Evolutionary conservation across 1,140 invertebrate genomes (phyloP).

Genomic region (Hesperophylax magnus): DNA sequence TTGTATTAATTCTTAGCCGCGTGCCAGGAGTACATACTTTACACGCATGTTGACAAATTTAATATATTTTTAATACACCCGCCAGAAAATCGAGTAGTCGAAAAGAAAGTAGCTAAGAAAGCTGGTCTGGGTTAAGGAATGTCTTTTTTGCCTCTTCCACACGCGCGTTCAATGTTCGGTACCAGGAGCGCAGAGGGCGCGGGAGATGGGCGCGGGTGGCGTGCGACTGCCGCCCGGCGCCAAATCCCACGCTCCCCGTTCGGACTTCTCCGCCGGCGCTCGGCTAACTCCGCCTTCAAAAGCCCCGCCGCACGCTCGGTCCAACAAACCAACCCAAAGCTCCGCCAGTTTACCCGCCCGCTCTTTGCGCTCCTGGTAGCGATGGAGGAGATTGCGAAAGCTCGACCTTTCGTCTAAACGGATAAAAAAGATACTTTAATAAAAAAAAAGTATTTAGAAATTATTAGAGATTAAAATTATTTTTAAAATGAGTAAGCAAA

Average conservation of each 20-base stretch:
- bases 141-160: slow-evolving; percentile 12
- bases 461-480: too few species aligned
- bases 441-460: too few species aligned
- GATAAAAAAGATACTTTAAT: too few species aligned
- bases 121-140: background rate
- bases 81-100: too few species aligned
- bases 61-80: too few species aligned
- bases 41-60: too few species aligned
- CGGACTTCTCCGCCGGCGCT: slow-evolving; percentile 36
- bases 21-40: too few species aligned
- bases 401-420: background rate
- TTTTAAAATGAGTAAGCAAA: too few species aligned
- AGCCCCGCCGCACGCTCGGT: slow-evolving; percentile 18
- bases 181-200: slow-evolving; percentile 32
- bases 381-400: slow-evolving; percentile 7
- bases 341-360: slow-evolving; percentile 9
- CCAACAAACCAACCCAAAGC: background rate
- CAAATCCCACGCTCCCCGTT: slow-evolving; percentile 53
- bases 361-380: slow-evolving; percentile 20
- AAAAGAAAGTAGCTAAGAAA: background rate
- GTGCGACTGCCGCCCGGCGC: slow-evolving; percentile 53
- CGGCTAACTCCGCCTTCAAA: slow-evolving; percentile 17
- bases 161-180: slow-evolving; percentile 11
- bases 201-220: slow-evolving; percentile 43
- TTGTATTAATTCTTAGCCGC: too few species aligned